phyloP scores from a whole-genome alignment of 2,797 vertebrate genomes.

The Leptodactylus fallax region DNA sequence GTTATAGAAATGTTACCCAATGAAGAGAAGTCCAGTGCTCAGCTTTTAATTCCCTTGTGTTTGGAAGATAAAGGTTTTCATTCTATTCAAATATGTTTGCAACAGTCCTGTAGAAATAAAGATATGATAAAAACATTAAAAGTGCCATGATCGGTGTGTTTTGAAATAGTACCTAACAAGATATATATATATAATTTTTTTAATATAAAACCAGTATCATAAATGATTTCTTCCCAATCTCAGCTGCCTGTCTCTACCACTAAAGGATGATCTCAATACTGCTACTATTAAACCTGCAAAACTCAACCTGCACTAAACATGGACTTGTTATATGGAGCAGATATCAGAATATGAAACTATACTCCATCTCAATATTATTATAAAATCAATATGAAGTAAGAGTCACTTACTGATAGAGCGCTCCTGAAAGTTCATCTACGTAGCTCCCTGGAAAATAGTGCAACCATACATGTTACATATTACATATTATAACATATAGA shows the following conservation, averaged over 20 bases:
- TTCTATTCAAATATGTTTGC: conserved; percentile 79
- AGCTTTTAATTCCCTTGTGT: conserved; percentile 2
- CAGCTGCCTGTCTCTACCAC: not conserved
- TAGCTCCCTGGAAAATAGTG: conserved; percentile 77
- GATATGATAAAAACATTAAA: not conserved
- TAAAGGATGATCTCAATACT: not conserved
- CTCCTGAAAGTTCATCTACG: conserved; percentile 82
- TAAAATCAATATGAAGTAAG: not conserved
- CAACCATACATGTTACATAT: not conserved
- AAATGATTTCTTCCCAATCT: not conserved
- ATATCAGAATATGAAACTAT: not conserved
- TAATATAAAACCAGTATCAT: no score
- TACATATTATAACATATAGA: not conserved
- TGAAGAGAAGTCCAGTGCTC: conserved; percentile 24
- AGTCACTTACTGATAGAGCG: conserved; percentile 82
- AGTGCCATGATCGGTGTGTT: not conserved
- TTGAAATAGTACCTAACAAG: no score
- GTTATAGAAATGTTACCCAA: conserved; percentile 33
- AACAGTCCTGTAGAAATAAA: conserved; percentile 75
- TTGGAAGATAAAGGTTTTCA: conserved; percentile 73
- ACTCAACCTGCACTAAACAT: not conserved
- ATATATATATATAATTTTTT: no score
- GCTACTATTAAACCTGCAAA: not conserved
- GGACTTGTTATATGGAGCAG: not conserved
- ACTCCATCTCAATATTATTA: not conserved